Conservation (phyloP, 2,797 vertebrate genomes). For the Hemibagrus guttatus region DNA sequence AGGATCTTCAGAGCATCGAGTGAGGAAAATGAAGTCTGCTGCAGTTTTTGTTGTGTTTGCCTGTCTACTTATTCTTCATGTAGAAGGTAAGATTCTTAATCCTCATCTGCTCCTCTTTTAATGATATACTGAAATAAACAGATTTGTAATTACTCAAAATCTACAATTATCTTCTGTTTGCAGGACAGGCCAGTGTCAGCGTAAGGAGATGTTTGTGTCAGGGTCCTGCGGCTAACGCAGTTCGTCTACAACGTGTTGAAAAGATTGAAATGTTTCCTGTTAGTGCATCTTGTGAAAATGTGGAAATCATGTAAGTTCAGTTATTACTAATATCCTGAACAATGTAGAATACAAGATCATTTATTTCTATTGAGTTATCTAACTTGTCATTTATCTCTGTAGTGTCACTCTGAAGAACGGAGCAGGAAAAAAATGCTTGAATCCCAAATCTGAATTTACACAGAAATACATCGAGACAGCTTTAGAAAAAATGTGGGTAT, state of each 20-base stretch:
- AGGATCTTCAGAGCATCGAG: background rate
- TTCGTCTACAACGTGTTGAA: slow-evolving; percentile 33
- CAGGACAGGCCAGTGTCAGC: slow-evolving; percentile 31
- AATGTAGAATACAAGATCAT: background rate
- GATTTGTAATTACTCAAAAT: background rate
- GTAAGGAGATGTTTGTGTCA: slow-evolving; percentile 44
- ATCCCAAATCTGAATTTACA: slow-evolving; percentile 29
- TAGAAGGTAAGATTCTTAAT: slow-evolving; percentile 33
- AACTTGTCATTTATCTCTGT: slow-evolving; percentile 2
- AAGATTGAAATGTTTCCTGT: slow-evolving; percentile 39
- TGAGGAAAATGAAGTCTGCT: slow-evolving; percentile 23
- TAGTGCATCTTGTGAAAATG: slow-evolving; percentile 36
- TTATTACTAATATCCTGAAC: no score
- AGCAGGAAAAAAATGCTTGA: slow-evolving; percentile 38
- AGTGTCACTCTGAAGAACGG: slow-evolving; percentile 35
- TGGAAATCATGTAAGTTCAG: slow-evolving; percentile 50
- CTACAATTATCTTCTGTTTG: background rate
- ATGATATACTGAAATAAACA: background rate
- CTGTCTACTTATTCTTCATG: slow-evolving; percentile 26
- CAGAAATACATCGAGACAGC: slow-evolving; percentile 20
- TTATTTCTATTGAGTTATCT: background rate
- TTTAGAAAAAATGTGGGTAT: background rate
- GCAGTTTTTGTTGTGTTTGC: slow-evolving; percentile 24
- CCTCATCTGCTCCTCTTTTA: background rate
- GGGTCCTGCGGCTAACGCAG: slow-evolving; percentile 8